Evolutionary conservation across 2,888 invertebrate genomes (phyloP), one percentile per base, ranked within the genome.

Genomic region (Anthophora plumipes): DNA sequence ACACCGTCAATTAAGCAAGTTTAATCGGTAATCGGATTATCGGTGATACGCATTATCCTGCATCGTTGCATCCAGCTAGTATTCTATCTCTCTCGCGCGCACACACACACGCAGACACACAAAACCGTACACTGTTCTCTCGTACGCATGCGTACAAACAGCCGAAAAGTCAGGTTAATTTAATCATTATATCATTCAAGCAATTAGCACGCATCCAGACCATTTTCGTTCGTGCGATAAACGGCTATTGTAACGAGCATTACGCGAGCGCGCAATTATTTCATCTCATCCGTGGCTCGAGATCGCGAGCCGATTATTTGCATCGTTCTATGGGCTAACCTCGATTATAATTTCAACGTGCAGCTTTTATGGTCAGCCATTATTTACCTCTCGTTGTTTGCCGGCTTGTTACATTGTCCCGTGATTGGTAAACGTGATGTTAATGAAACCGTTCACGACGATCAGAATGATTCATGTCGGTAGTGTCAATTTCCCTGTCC

Each of bases 1-100:
- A 75, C 72, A 86, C 78, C 84, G 87, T 87, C 87, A 84, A 87
- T 87, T 87, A 87, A 87, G 81, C 85, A 85, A 84, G 86, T 87
- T 87, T 78, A 82, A 87, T 85, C 80, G 82, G 70, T 84, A 87
- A 87, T 86, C 82, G 87, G 83, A 87, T 87, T 85, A 87, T 77
- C 83, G 61, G 71, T 61, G 85, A 86, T 86, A 83, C 85, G 81
- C 79, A 80, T 86, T 83, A 80, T 77, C 75, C 76, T 63, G 68
- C 77, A 39, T 54, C 66, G 41, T 50, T 77, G 81, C 84, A 39
- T 43, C 22, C 25, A n/a, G 39, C 12, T 22, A 43, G 71, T 52
- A 48, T 37, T n/a, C n/a, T 20, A 6, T 41, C 39, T 55, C 50
- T 25, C 50, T 37, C 48, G 25, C 37, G 48, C 43, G 67, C 52